phyloP scores from a whole-genome alignment of 2,797 vertebrate species.

The Semotilus atromaculatus region DNA sequence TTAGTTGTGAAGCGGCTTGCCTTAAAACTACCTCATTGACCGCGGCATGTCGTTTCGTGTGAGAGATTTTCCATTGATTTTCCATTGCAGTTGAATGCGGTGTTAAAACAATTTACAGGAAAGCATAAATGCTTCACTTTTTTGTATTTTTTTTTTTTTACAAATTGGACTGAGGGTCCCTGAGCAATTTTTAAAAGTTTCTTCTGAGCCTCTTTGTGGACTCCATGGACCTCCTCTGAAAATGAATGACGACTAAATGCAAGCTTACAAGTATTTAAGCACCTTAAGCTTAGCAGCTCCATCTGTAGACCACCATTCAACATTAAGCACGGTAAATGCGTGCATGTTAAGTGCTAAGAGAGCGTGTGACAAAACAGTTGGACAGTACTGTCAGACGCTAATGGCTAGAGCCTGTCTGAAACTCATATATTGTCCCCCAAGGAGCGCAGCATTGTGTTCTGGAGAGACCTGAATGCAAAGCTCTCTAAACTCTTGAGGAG shows the following conservation, averaged over 20 bases:
- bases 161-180: conserved; percentile 26
- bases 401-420: conserved; percentile 59
- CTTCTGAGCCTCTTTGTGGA: conserved; percentile 3
- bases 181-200: conserved; percentile 36
- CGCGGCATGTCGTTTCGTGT: conserved; percentile 45
- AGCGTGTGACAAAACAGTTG: conserved; percentile 16
- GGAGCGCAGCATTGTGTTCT: conserved; percentile 11
- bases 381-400: conserved; percentile 33
- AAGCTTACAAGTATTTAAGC: conserved; percentile 32
- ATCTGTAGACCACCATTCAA: conserved; percentile 1
- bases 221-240: conserved; percentile 16
- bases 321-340: background rate
- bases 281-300: conserved; percentile 20
- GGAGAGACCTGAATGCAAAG: conserved; percentile 11
- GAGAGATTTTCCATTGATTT: conserved; percentile 44
- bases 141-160: background rate
- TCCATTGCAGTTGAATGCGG: conserved; percentile 7
- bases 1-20: conserved; percentile 44
- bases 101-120: conserved; percentile 19
- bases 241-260: conserved; percentile 31
- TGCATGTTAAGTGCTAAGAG: conserved; percentile 9
- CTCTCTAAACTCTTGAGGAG: conserved; percentile 37
- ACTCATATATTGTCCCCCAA: conserved; percentile 7
- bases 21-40: conserved; percentile 47
- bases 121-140: background rate